These are phyloP conservation scores for Diphyllodes magnificus DNA, from an alignment of 2,113 vertebrate species.

Conservation along the genomic window DNA sequence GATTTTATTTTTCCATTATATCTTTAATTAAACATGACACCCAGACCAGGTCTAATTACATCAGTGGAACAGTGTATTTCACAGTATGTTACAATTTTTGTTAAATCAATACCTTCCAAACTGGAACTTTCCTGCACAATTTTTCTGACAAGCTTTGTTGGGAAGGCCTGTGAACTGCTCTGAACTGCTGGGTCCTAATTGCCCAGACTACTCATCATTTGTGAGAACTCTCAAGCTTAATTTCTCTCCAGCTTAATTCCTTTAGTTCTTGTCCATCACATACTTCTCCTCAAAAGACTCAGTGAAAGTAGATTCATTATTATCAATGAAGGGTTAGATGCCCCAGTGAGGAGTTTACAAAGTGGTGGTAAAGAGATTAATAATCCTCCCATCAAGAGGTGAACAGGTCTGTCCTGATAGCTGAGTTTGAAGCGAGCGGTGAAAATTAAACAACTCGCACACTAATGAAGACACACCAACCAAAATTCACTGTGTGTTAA, in stretches of 20 bases:
- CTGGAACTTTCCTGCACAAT: neutral
- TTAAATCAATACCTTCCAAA: neutral
- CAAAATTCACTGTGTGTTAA: neutral
- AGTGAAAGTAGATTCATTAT: neutral
- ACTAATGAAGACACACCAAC: neutral
- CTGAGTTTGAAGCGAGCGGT: neutral
- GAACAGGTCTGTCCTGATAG: neutral
- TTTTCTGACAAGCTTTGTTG: neutral
- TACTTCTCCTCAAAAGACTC: neutral
- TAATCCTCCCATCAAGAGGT: neutral
- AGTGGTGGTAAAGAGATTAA: neutral
- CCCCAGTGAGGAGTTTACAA: neutral
- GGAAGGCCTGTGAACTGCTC: neutral
- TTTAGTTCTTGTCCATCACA: neutral
- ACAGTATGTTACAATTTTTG: neutral
- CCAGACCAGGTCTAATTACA: neutral
- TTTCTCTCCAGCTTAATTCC: neutral
- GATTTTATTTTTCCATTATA: neutral
- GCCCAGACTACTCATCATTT: neutral
- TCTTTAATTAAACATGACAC: neutral
- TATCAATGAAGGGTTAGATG: neutral
- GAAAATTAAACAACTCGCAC: neutral
- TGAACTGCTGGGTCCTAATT: neutral
- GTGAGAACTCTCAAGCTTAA: neutral
- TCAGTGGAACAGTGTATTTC: neutral